These are phyloP conservation scores for Merodon equestris DNA, from an alignment of 2,888 invertebrate species.

Conservation along the genomic window DNA sequence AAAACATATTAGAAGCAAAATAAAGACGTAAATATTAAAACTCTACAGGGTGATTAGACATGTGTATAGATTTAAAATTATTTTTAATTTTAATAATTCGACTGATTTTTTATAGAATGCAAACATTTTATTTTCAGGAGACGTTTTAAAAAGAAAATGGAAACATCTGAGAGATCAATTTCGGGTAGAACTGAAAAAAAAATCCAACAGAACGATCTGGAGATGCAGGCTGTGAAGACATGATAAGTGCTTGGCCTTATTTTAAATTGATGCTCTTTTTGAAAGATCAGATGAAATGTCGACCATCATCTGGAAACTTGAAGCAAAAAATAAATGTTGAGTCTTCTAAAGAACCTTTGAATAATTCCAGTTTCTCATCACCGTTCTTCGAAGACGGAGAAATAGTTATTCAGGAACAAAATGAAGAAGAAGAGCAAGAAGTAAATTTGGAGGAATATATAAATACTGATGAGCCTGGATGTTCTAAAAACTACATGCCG, in stretches of 20 bases:
- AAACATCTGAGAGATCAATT: slow-evolving; percentile 41
- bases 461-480: not conserved
- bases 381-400: too few species aligned
- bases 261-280: slow-evolving; percentile 49
- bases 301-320: slow-evolving; percentile 44
- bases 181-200: slow-evolving; percentile 47
- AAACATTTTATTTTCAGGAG: slow-evolving; percentile 7
- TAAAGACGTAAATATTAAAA: not conserved
- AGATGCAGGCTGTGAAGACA: slow-evolving; percentile 41
- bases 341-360: too few species aligned
- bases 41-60: not conserved
- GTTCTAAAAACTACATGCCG: not conserved
- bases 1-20: too few species aligned
- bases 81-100: too few species aligned
- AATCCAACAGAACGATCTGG: slow-evolving; percentile 47
- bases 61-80: not conserved
- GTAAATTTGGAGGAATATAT: too few species aligned
- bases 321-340: slow-evolving; percentile 10
- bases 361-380: too few species aligned
- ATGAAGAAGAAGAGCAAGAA: too few species aligned
- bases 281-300: too few species aligned
- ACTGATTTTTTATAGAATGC: slow-evolving; percentile 11
- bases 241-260: slow-evolving; percentile 42
- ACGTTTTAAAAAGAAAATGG: slow-evolving; percentile 50
- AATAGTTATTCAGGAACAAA: too few species aligned